A percentile compares a stretch with the other conserved stretches of the same genome.
phyloP scores from a whole-genome alignment of 2,888 invertebrate genomes.

The Parthenolecanium corni region DNA sequence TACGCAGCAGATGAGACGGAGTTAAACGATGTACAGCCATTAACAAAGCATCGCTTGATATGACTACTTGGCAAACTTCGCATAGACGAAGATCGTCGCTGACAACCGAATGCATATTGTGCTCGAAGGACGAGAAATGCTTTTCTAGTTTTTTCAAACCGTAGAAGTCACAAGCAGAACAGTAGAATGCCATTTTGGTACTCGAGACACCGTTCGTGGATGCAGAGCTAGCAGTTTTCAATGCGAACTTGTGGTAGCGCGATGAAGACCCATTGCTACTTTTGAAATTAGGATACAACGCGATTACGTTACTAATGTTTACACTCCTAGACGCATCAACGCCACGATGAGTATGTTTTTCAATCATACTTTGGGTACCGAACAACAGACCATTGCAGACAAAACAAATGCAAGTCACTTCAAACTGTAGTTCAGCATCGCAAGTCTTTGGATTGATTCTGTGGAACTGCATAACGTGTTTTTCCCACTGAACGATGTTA shows the following conservation, averaged over 20 bases:
- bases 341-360: not conserved
- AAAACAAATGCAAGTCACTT: not conserved
- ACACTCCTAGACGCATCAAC: not conserved
- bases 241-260: not conserved
- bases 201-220: not conserved
- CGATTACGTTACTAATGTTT: not conserved
- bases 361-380: not conserved
- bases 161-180: conserved; percentile 1
- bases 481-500: not conserved
- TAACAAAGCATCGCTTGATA: conserved; percentile 3
- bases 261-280: not conserved
- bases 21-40: not conserved
- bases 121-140: not conserved
- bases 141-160: not conserved
- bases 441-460: not conserved
- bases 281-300: not conserved
- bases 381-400: not conserved
- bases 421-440: too few species aligned
- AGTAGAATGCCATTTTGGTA: not conserved
- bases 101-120: not conserved
- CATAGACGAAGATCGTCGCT: not conserved
- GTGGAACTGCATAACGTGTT: not conserved
- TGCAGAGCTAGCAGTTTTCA: not conserved
- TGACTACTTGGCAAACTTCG: not conserved
- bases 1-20: not conserved